These are phyloP conservation scores for Drosophila melanica DNA, from an alignment of 1,140 invertebrate species.

Conservation along the genomic window DNA sequence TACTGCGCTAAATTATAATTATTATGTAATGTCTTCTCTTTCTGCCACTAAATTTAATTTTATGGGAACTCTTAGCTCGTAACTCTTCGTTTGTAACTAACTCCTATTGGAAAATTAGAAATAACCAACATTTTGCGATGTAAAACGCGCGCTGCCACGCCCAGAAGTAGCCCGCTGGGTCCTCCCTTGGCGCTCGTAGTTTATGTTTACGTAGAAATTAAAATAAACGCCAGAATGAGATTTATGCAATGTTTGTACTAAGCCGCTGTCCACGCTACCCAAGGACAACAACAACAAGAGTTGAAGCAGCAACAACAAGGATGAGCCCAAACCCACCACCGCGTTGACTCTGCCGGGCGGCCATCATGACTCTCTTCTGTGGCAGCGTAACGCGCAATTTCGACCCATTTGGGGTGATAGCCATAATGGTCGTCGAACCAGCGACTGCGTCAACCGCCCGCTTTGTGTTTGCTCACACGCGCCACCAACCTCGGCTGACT, in stretches of 20 bases:
- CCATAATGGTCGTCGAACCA: constrained; percentile 62
- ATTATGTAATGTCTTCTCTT: background rate
- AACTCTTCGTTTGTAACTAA: constrained; percentile 16
- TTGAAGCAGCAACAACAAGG: constrained; percentile 5
- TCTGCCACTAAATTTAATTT: background rate
- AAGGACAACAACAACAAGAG: constrained; percentile 16
- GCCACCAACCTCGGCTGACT: constrained; percentile 29
- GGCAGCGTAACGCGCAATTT: constrained; percentile 52
- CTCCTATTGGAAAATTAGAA: constrained; percentile 42
- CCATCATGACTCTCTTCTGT: constrained; percentile 24
- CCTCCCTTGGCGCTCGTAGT: constrained; percentile 70
- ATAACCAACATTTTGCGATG: constrained; percentile 40
- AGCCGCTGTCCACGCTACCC: constrained; percentile 67
- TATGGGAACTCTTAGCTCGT: constrained; percentile 1
- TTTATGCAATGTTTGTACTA: constrained; percentile 82
- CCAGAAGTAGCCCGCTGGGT: constrained; percentile 31
- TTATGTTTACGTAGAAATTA: constrained; percentile 82
- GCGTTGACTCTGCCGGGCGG: constrained; percentile 17
- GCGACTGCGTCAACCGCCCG: constrained; percentile 33
- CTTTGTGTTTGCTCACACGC: constrained; percentile 55
- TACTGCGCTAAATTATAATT: background rate
- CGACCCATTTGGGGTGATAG: constrained; percentile 75
- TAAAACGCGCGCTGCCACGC: constrained; percentile 25
- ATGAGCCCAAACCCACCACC: constrained; percentile 57
- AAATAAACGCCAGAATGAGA: constrained; percentile 79